Conservation (phyloP, 2,888 invertebrate genomes). For the Gastrophysa polygoni region DNA sequence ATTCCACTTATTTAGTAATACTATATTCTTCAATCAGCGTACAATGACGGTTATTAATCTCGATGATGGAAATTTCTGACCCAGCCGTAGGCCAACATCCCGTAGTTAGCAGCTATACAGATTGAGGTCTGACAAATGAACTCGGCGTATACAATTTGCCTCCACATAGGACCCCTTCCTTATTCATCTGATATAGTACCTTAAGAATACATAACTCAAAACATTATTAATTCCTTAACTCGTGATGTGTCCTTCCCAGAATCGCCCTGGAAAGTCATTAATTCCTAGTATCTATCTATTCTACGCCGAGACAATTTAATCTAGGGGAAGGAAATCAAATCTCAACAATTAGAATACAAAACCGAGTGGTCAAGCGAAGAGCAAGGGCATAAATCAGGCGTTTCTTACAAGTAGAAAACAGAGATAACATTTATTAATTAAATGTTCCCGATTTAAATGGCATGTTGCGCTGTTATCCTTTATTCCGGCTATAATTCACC, state of each 20-base stretch:
- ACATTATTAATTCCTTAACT: conserved; percentile 5
- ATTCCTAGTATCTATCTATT: conserved; percentile 32
- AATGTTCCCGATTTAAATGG: conserved; percentile 26
- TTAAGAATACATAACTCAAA: not conserved
- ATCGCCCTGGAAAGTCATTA: conserved; percentile 34
- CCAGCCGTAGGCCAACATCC: too few species aligned
- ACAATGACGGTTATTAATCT: too few species aligned
- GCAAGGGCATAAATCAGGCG: conserved; percentile 38
- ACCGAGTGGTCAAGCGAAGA: conserved; percentile 43
- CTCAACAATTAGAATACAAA: conserved; percentile 45
- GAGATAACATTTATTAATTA: conserved; percentile 36
- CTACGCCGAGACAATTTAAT: conserved; percentile 38
- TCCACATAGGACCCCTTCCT: too few species aligned
- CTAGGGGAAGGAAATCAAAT: conserved; percentile 43
- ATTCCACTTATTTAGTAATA: too few species aligned
- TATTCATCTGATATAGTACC: too few species aligned
- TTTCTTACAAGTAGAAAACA: conserved; percentile 40
- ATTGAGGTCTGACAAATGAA: too few species aligned
- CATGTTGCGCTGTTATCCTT: conserved; percentile 22
- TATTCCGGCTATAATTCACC: conserved; percentile 25
- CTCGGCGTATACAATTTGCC: too few species aligned
- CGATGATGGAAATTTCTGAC: too few species aligned
- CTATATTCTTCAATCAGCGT: too few species aligned
- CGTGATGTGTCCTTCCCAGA: conserved; percentile 1
- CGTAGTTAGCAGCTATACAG: too few species aligned